These are phyloP conservation scores for Iselma pallidipennis DNA, from an alignment of 2,888 invertebrate genomes.

Conservation along the genomic window DNA sequence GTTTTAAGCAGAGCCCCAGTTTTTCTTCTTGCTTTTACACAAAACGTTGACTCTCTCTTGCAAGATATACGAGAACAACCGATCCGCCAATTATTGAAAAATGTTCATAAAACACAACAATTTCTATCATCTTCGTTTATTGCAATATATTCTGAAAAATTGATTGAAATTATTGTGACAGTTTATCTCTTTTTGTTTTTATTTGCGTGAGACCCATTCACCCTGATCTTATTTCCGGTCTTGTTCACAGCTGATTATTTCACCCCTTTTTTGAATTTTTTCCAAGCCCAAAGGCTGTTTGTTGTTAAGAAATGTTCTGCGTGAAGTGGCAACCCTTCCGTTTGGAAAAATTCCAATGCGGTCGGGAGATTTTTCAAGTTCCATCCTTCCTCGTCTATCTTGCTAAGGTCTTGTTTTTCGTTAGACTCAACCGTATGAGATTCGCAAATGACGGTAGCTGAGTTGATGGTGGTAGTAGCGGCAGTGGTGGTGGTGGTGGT, in stretches of 20 bases:
- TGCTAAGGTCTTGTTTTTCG: slow-evolving; percentile 9
- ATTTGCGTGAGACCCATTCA: background rate
- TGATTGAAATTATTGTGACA: background rate
- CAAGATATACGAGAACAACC: background rate
- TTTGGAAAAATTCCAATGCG: slow-evolving; percentile 4
- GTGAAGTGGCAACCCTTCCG: background rate
- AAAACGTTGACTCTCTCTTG: background rate
- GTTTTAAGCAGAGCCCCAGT: slow-evolving; percentile 38
- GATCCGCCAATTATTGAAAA: background rate
- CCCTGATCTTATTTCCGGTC: background rate
- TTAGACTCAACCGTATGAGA: slow-evolving; percentile 7
- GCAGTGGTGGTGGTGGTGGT: slow-evolving; percentile 11
- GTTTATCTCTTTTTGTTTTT: background rate
- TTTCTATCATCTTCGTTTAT: background rate
- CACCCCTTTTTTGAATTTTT: background rate
- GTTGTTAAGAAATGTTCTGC: background rate
- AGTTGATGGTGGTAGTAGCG: slow-evolving; percentile 1
- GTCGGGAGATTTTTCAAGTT: background rate
- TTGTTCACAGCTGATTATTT: background rate
- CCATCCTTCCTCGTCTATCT: background rate
- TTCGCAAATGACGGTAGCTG: slow-evolving; percentile 20
- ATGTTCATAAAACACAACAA: background rate
- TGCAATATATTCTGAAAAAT: background rate
- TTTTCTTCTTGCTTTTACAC: slow-evolving; percentile 6
- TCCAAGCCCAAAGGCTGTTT: background rate